Percentiles rank a stretch among this genome's conserved stretches.
Evolutionary conservation across 2,888 invertebrate species (phyloP).

Genomic region (Zaprionus lineosus): DNA sequence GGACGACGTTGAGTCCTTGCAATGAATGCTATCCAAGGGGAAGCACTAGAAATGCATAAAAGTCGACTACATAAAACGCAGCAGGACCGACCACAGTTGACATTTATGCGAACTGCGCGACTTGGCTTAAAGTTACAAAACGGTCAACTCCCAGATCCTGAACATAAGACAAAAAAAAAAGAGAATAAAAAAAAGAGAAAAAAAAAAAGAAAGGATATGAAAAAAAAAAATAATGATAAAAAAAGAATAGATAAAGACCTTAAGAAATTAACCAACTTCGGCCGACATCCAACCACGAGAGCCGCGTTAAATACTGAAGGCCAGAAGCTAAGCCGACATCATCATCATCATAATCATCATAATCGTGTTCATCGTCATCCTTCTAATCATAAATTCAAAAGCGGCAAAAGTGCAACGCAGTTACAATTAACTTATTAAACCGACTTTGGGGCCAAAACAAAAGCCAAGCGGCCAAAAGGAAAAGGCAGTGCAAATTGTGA

Average conservation of each 20-base stretch:
- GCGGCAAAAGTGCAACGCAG: conserved; percentile 68
- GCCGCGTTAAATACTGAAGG: conserved; percentile 43
- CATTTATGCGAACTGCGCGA: conserved; percentile 63
- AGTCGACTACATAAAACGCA: conserved; percentile 70
- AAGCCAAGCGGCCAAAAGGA: conserved; percentile 29
- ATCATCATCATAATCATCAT: conserved; percentile 35
- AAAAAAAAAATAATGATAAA: neutral
- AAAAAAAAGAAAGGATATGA: neutral
- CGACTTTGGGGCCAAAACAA: conserved; percentile 54
- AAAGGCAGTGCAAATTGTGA: conserved; percentile 35
- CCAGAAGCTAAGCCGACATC: conserved; percentile 20
- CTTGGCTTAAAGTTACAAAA: conserved; percentile 42
- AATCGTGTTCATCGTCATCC: too few relatives aligned
- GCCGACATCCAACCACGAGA: conserved; percentile 31
- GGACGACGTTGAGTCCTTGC: conserved; percentile 46
- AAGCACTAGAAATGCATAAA: conserved; percentile 72
- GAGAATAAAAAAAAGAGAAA: conserved; percentile 2
- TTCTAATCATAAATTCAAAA: conserved; percentile 72
- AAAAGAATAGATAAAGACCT: neutral
- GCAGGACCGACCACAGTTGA: conserved; percentile 66
- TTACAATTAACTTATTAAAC: conserved; percentile 81
- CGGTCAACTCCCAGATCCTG: conserved; percentile 20
- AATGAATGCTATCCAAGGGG: conserved; percentile 51
- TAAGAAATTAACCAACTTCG: conserved; percentile 22
- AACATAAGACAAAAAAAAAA: neutral